Evolutionary conservation across 2,888 invertebrate species (phyloP).

Genomic region (Caenorhabditis parvicauda): DNA sequence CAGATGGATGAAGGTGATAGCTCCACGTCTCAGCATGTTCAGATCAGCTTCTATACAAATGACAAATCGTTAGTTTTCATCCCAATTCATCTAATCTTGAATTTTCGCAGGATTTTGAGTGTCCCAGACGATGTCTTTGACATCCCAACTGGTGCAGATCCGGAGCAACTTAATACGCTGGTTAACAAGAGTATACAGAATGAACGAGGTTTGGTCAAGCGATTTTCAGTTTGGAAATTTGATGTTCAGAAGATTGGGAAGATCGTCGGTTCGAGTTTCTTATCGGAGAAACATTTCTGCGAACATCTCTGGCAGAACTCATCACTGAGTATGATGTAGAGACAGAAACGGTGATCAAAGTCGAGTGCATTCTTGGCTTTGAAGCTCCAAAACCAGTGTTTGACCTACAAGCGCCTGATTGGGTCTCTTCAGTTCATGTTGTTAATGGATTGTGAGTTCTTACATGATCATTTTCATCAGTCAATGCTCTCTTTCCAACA

Average conservation of each 20-base stretch:
- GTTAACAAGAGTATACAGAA: constrained; percentile 51
- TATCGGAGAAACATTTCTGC: constrained; percentile 51
- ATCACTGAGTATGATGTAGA: constrained; percentile 48
- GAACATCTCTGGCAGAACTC: constrained; percentile 50
- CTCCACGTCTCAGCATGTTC: constrained; percentile 26
- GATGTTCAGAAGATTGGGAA: constrained; percentile 50
- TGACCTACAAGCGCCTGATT: constrained; percentile 90
- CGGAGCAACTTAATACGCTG: constrained; percentile 49
- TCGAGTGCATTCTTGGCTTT: constrained; percentile 86
- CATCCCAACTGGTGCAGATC: constrained; percentile 38
- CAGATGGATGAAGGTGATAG: constrained; percentile 10
- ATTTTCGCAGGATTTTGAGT: not conserved
- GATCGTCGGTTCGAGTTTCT: constrained; percentile 53
- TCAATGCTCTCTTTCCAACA: not conserved
- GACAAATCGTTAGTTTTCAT: constrained; percentile 23
- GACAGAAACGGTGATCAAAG: constrained; percentile 77
- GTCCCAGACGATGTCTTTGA: constrained; percentile 38
- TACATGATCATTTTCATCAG: not conserved
- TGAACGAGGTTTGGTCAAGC: not conserved
- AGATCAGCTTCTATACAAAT: constrained; percentile 35
- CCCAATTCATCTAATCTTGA: not conserved
- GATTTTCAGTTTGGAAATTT: not conserved
- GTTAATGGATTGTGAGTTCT: constrained; percentile 41
- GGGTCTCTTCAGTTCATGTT: constrained; percentile 80
- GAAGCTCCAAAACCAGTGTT: constrained; percentile 89